Evolutionary conservation across 2,888 invertebrate genomes (phyloP), one percentile per base, ranked within the genome.

Genomic region (Dryocosmus kuriphilus): DNA sequence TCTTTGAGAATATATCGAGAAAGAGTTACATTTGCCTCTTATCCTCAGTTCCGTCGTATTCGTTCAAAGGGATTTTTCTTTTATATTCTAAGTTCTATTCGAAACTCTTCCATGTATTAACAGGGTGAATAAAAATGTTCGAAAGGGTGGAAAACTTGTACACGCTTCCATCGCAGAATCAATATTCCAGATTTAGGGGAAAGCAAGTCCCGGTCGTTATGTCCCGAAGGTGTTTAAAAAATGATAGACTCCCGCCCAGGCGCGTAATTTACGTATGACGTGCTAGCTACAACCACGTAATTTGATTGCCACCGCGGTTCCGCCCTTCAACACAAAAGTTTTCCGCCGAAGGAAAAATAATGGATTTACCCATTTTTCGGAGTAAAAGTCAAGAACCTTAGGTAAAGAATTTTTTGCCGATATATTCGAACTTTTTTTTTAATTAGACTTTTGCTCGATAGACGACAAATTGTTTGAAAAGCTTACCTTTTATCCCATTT

Each of bases 201-300:
- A 57, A 57, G 24, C 22, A 57, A 27, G 24, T 51, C 9, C 51
- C 24, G 57, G 57, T 57, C 24, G 24, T 57, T 57, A 57, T 27
- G 57, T 57, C 57, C 57, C 57, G 22, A 24, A 57, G 57, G 57
- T 27, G 57, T 57, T 57, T 57, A 24, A 57, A 57, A 57, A 57
- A 57, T 57, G 24, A 24, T 24, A 57, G 24, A 57, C 57, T 24
- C 14, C 51, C n/a, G 6, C 51, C n/a, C 2, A 46, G 16, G 55
- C 24, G 14, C 57, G 57, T 57, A 24, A 57, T 24, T 57, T 22
- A 24, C 57, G 57, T 57, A 24, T 22, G 14, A 24, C 57, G 11
- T 22, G 57, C 24, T 57, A 14, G 57, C 24, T 57, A 14, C 57
- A 57, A 57, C 14, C 57, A 24, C 57, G 57, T 24, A 22, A 57